Conservation (phyloP, 2,113 vertebrate genomes). For the Lagopus leucura region DNA sequence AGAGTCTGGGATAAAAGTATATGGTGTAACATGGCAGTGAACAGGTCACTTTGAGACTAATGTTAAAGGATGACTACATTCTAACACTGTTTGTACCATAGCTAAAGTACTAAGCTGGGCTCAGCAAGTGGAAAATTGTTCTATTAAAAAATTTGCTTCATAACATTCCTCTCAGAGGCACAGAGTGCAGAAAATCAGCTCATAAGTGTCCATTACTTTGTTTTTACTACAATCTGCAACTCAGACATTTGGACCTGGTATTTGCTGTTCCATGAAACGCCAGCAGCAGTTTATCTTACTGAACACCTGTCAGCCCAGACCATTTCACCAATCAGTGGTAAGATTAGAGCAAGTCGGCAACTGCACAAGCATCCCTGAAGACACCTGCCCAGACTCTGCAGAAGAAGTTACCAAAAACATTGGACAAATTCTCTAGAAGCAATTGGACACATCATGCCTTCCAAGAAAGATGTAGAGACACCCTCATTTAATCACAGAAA, state of each 20-base stretch:
- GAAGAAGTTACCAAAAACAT: background rate
- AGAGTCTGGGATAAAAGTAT: background rate
- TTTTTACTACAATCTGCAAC: background rate
- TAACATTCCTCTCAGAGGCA: background rate
- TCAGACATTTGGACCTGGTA: background rate
- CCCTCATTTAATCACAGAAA: background rate
- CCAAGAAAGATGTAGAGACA: background rate
- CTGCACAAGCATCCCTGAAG: background rate
- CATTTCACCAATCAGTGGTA: accelerated
- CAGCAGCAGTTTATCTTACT: background rate
- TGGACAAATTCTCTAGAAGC: background rate
- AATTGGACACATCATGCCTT: background rate
- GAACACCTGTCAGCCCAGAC: background rate
- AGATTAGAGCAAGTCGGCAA: background rate
- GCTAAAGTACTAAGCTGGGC: background rate
- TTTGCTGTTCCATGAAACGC: background rate
- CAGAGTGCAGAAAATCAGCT: background rate
- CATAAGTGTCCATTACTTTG: background rate
- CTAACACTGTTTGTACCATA: background rate
- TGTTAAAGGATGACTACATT: background rate
- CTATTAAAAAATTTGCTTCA: background rate
- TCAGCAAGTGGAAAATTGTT: background rate
- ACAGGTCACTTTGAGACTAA: background rate
- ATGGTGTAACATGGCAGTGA: background rate
- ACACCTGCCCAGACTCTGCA: background rate